phyloP scores from a whole-genome alignment of 2,888 invertebrate species.

The Acleris laterana region DNA sequence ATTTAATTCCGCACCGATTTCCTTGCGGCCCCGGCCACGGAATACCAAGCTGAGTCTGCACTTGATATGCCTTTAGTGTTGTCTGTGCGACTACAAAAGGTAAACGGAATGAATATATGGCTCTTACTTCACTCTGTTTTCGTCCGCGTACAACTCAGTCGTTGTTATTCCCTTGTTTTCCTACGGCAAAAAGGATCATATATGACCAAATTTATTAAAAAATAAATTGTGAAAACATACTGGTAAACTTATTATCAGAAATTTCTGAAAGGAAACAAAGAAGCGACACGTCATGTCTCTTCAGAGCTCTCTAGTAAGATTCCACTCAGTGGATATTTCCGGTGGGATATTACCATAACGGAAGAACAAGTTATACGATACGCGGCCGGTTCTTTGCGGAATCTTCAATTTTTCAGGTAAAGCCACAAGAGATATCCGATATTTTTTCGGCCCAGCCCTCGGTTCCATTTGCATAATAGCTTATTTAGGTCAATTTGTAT shows the following conservation, averaged over 20 bases:
- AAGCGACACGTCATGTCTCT: conserved; percentile 2
- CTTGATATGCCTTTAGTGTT: conserved; percentile 13
- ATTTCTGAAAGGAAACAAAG: conserved; percentile 4
- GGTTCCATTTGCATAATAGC: conserved; percentile 57
- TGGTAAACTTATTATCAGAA: too few species aligned
- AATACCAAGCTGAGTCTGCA: conserved; percentile 23
- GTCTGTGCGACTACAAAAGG: conserved; percentile 15
- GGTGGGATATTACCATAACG: conserved; percentile 76
- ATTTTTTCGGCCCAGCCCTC: conserved; percentile 50
- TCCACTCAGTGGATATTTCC: conserved; percentile 70
- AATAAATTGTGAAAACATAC: too few species aligned
- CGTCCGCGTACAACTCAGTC: too few species aligned
- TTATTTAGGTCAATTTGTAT: conserved; percentile 60
- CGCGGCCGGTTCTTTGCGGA: conserved; percentile 55
- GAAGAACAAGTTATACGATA: conserved; percentile 78
- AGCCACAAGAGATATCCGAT: conserved; percentile 57
- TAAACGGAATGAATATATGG: conserved; percentile 9
- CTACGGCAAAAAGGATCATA: too few species aligned
- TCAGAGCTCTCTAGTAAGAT: conserved; percentile 50
- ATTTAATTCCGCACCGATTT: conserved; percentile 68
- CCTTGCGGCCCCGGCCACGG: conserved; percentile 41
- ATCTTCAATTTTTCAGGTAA: conserved; percentile 68
- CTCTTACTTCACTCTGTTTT: not conserved
- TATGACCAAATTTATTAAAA: too few species aligned
- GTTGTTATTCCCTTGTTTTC: too few species aligned